Evolutionary conservation across 2,888 invertebrate genomes (phyloP).

Genomic region (Nudaria mundana): DNA sequence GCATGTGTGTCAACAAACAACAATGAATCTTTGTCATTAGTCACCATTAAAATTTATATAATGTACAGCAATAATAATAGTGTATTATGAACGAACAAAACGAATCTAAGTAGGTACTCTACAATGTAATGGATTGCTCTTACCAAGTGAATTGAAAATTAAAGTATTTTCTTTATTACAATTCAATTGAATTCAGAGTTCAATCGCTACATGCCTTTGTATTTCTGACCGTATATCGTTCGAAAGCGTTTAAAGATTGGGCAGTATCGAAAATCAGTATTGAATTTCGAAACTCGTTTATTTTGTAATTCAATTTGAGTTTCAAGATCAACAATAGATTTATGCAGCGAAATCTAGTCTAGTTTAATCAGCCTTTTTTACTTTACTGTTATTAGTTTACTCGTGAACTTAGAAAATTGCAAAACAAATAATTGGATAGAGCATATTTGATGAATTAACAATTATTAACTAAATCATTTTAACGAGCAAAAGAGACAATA

Average conservation of each 20-base stretch:
- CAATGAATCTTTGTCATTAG: too few relatives aligned
- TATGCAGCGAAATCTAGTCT: too few relatives aligned
- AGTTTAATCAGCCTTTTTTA: too few relatives aligned
- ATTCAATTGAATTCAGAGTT: slow-evolving; percentile 1
- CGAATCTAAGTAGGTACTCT: slow-evolving; percentile 2
- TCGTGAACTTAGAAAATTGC: too few relatives aligned
- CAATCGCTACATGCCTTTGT: slow-evolving; percentile 2
- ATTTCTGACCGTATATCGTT: slow-evolving; percentile 2
- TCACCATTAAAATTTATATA: too few relatives aligned
- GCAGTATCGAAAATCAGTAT: slow-evolving; percentile 6
- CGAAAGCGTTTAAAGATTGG: slow-evolving; percentile 10
- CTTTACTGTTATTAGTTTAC: too few relatives aligned
- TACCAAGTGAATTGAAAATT: slow-evolving; percentile 5
- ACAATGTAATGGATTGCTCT: slow-evolving; percentile 6
- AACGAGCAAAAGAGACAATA: too few relatives aligned
- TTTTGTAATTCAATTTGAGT: background rate
- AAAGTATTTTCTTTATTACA: slow-evolving; percentile 1
- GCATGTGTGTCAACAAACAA: too few relatives aligned
- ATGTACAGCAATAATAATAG: slow-evolving; percentile 10
- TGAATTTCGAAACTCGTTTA: background rate
- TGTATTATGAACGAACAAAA: slow-evolving; percentile 12
- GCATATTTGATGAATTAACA: too few relatives aligned
- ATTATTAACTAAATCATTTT: too few relatives aligned
- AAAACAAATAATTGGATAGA: too few relatives aligned
- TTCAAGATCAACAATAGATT: too few relatives aligned